These are phyloP conservation scores for Lepus americanus DNA, from an alignment of 2,113 vertebrate species.

Conservation along the genomic window DNA sequence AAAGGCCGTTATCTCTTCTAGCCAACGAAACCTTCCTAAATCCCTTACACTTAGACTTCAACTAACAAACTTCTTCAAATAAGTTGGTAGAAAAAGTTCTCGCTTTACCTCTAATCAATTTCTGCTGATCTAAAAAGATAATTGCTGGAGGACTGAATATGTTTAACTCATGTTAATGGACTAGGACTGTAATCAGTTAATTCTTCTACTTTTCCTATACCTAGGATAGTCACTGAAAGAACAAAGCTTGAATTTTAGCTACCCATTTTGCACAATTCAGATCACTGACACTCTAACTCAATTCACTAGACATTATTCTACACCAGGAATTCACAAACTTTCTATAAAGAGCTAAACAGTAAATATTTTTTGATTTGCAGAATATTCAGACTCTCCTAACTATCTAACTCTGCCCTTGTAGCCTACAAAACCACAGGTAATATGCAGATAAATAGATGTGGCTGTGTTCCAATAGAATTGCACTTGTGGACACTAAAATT, in stretches of 20 bases:
- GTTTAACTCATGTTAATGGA: conserved; percentile 19
- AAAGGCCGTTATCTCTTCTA: conserved; percentile 6
- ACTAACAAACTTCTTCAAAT: conserved; percentile 38
- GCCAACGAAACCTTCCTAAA: conserved; percentile 42
- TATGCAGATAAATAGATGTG: conserved; percentile 29
- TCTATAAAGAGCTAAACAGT: conserved; percentile 12
- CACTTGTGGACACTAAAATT: conserved; percentile 4
- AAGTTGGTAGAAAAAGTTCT: conserved; percentile 28
- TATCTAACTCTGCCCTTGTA: conserved; percentile 36
- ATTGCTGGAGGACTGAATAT: conserved; percentile 45
- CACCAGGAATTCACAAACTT: conserved; percentile 19
- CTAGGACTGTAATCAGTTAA: conserved; percentile 12
- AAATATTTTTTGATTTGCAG: conserved; percentile 53
- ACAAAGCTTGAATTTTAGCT: conserved; percentile 61
- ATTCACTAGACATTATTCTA: conserved; percentile 47
- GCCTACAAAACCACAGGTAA: conserved; percentile 10
- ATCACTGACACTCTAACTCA: conserved; percentile 38
- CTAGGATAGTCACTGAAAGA: conserved; percentile 46
- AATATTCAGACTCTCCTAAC: conserved; percentile 12
- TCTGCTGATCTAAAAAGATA: conserved; percentile 22
- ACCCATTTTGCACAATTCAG: conserved; percentile 36
- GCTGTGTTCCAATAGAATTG: conserved; percentile 37
- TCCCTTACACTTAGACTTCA: neutral
- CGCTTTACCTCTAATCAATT: conserved; percentile 31
- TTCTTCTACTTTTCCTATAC: conserved; percentile 16